Conservation (phyloP, 2,888 invertebrate species). For the Acleris holmiana region DNA sequence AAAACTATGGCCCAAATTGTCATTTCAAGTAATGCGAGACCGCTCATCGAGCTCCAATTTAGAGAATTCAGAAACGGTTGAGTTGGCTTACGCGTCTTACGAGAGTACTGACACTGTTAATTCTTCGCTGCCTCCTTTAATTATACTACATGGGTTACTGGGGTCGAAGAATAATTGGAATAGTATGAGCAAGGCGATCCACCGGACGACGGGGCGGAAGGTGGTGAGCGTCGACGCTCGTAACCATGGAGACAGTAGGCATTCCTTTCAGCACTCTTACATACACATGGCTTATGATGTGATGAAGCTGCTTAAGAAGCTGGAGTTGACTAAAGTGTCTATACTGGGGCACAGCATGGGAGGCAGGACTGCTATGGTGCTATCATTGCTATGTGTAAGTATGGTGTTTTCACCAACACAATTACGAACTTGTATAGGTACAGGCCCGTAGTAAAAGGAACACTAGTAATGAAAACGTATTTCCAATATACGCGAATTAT, state of each 20-base stretch:
- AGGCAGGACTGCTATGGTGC: constrained; percentile 94
- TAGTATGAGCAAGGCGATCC: constrained; percentile 90
- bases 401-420: constrained; percentile 22
- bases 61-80: constrained; percentile 80
- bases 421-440: too few relatives aligned
- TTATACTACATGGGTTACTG: constrained; percentile 95
- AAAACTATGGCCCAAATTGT: constrained; percentile 44
- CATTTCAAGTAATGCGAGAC: constrained; percentile 48
- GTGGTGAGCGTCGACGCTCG: constrained; percentile 95
- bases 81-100: constrained; percentile 88
- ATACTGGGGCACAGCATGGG: constrained; percentile 98
- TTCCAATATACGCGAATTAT: too few relatives aligned
- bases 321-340: constrained; percentile 86
- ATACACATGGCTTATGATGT: constrained; percentile 87
- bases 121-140: constrained; percentile 84
- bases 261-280: constrained; percentile 90
- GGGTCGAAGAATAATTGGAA: constrained; percentile 98
- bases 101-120: constrained; percentile 77
- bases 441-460: too few relatives aligned
- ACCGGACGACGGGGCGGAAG: constrained; percentile 87
- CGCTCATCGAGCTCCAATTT: constrained; percentile 52
- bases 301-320: constrained; percentile 85
- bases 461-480: too few relatives aligned
- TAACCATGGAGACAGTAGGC: constrained; percentile 98
- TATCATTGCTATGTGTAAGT: constrained; percentile 88